Percentiles rank a stretch among this genome's conserved stretches.
phyloP scores from a whole-genome alignment of 2,888 invertebrate species.

The Leptodirus hochenwartii region DNA sequence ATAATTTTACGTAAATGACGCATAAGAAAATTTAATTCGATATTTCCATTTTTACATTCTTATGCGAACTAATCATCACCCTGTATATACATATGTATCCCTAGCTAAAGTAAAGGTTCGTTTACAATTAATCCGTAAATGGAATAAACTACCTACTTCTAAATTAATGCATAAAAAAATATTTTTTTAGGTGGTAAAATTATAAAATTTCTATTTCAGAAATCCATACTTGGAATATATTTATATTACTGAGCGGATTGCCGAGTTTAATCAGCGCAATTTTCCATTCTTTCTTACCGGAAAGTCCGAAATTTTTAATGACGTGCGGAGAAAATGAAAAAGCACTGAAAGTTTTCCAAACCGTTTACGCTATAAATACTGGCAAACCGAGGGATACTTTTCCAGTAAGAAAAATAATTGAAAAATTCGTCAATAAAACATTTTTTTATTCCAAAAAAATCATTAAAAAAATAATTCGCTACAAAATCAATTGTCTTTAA shows the following conservation, averaged over 20 bases:
- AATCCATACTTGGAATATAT: constrained; percentile 41
- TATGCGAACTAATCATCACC: too few species aligned
- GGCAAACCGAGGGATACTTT: constrained; percentile 36
- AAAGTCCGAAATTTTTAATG: constrained; percentile 58
- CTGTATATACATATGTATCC: too few species aligned
- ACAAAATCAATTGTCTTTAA: too few species aligned
- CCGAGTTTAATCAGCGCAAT: constrained; percentile 47
- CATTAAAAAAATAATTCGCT: too few species aligned
- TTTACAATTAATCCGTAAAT: not conserved
- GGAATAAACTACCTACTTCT: not conserved
- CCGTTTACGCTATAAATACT: constrained; percentile 42
- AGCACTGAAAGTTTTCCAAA: constrained; percentile 37
- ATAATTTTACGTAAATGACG: too few species aligned
- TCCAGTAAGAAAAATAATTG: constrained; percentile 39
- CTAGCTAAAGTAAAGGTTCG: too few species aligned
- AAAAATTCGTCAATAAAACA: too few species aligned
- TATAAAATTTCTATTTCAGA: constrained; percentile 3
- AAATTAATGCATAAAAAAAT: constrained; percentile 3
- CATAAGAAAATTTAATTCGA: too few species aligned
- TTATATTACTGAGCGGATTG: constrained; percentile 36
- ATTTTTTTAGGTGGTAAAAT: not conserved
- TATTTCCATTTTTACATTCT: too few species aligned
- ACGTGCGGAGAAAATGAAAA: constrained; percentile 40
- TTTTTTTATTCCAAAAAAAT: too few species aligned
- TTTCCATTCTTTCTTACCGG: constrained; percentile 39